Base-by-base conservation (phyloP, 2,888 invertebrate genomes). In the Leptopilina syphax region DNA sequence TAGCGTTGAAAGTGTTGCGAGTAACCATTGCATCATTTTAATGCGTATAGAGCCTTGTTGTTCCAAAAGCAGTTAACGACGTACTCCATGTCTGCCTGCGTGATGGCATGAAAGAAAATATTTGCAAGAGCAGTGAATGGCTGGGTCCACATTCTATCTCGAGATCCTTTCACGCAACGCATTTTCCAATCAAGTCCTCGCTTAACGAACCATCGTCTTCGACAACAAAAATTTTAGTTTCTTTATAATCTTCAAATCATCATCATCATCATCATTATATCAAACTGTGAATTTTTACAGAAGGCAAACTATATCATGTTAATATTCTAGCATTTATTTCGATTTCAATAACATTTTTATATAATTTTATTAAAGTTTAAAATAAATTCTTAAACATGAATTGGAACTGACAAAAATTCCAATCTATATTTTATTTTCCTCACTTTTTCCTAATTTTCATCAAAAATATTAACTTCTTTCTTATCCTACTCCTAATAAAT, bases 1-100 rank as follows among this genome's bases (percentile, higher is more conserved):
- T 85, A 78, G 83, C 73, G 80, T 81, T 81, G 81, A 73, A 80
- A 77, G 70, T 80, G 79, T 78, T 67, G 70, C 57, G 73, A 57
- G n/a, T 27, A n/a, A 57, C 57, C 27, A 73, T 73, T 73, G 57
- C 73, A 54, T 57, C 54, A 73, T 57, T 57, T 54, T 73, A 73
- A 73, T 50, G 24, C 9, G 70, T 34, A 18, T 18, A 73, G 13
- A 54, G 34, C 13, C 34, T 57, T 57, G 34, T 73, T 27, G 54
- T 73, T 57, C 70, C 57, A 34, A 73, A 57, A 73, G 70, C 70
- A 73, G 70, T 73, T 34, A 73, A 73, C 57, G 9, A 73, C 57
- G 57, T 73, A 73, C 54, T 73, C n/a, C 54, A 73, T 54, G 54
- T 54, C 27, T 70, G 70, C 34, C 27, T 70, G 70, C 34, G 57